Base-by-base conservation (phyloP, 2,888 invertebrate genomes). In the Tyria jacobaeae region DNA sequence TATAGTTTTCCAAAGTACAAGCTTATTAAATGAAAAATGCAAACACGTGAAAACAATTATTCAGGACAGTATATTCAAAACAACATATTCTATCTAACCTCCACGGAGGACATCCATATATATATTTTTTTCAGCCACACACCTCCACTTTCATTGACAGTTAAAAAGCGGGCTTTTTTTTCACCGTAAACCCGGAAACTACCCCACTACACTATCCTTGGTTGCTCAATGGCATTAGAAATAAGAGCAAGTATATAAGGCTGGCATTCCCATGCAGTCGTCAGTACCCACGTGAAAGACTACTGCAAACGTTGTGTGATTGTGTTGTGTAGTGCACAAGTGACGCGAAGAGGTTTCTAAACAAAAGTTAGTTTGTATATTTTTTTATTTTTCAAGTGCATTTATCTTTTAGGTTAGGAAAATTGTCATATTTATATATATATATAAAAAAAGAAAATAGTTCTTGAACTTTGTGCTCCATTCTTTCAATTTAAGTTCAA, bases 191-290 rank as follows among this genome's bases (percentile, higher is more conserved):
- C 76, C 82, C 82, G 82, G 82, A 81, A 79, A 57, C 62, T 57
- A 73, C 81, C 76, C 82, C 68, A 68, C 79, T 65, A 68, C 53
- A 21, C 49, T 62, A 79, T 79, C 82, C 81, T 81, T 75, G 71
- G 65, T 75, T 76, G 58, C 68, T 49, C 62, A 79, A 79, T 62
- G 66, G 37, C 51, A 64, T 67, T 71, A 77, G 80, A 82, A 82
- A 80, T 81, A 82, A 82, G 82, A 83, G 75, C 82, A 84, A 70
- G 75, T 88, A 88, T 88, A 87, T 79, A 87, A 85, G 74, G 57
- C 69, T 57, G 12, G 39, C 51, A 34, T 52, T 57, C 47, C 55
- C 57, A 35, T 64, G 61, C 61, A 61, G 39, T 52, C 54, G 57
- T 60, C 78, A 81, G 81, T 81, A 49, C 60, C 64, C 69, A 68